phyloP scores from a whole-genome alignment of 2,113 vertebrate genomes.

The Rutilus rutilus region DNA sequence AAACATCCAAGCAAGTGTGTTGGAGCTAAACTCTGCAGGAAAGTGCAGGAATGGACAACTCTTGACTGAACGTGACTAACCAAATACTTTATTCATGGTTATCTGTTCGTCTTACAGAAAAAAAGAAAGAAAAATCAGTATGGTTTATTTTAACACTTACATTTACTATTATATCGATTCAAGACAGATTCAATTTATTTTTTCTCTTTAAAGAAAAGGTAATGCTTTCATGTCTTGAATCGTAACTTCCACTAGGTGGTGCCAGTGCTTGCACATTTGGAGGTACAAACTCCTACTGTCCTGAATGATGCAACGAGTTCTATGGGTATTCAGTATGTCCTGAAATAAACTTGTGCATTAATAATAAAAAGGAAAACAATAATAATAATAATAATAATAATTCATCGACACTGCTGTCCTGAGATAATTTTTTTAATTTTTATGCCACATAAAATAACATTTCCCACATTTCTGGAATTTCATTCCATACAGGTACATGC shows the following conservation, averaged over 20 bases:
- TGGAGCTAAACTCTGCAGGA: no score
- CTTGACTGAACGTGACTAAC: no score
- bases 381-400: not conserved
- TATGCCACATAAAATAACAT: constrained; percentile 60
- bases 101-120: no score
- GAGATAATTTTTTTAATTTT: constrained; percentile 56
- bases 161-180: no score
- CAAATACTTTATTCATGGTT: no score
- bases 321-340: not conserved
- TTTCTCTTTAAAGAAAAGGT: no score
- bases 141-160: no score
- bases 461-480: constrained; percentile 59
- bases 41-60: no score
- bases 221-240: not conserved
- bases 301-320: not conserved
- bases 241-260: not conserved
- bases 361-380: not conserved
- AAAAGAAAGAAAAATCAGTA: no score
- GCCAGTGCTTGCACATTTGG: not conserved
- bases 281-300: not conserved
- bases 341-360: not conserved
- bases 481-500: constrained; percentile 60
- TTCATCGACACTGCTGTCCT: constrained; percentile 32
- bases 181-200: no score
- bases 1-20: no score